These are phyloP conservation scores for Platypus cylindrus DNA, from an alignment of 2,888 invertebrate species.

Conservation along the genomic window DNA sequence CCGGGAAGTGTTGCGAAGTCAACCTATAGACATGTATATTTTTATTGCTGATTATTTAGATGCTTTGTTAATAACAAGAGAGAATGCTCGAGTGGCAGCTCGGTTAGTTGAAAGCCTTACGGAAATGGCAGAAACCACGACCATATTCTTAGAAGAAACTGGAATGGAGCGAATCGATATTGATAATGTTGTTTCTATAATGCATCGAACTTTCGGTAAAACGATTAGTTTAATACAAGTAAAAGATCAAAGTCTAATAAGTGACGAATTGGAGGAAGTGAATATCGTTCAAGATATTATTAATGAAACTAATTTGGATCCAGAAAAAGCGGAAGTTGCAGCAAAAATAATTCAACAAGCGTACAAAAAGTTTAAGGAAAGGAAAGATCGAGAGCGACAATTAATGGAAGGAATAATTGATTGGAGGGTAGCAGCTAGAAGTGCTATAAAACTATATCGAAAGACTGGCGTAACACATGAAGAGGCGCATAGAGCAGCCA, in stretches of 20 bases:
- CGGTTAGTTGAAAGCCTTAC: constrained; percentile 30
- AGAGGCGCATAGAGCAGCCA: constrained; percentile 33
- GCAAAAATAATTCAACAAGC: constrained; percentile 30
- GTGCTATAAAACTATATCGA: constrained; percentile 30
- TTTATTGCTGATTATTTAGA: constrained; percentile 60
- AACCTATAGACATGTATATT: constrained; percentile 48
- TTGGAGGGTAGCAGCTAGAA: constrained; percentile 33
- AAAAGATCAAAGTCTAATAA: background rate
- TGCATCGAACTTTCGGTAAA: constrained; percentile 23
- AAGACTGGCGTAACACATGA: constrained; percentile 30
- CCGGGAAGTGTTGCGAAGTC: constrained; percentile 56
- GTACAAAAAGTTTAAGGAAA: constrained; percentile 21
- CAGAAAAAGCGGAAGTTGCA: constrained; percentile 27
- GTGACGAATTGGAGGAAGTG: constrained; percentile 21
- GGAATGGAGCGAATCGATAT: constrained; percentile 29
- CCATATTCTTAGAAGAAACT: constrained; percentile 25
- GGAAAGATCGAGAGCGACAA: constrained; percentile 23
- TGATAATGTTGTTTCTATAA: constrained; percentile 25
- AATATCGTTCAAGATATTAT: constrained; percentile 23
- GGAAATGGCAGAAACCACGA: constrained; percentile 28
- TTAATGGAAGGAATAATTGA: constrained; percentile 31
- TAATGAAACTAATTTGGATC: constrained; percentile 20
- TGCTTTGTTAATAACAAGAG: constrained; percentile 50
- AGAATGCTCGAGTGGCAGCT: constrained; percentile 38
- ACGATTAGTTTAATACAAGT: constrained; percentile 2